Percentiles rank a stretch among this genome's conserved stretches.
Conservation (phyloP, 2,888 invertebrate genomes). For the Lysandra bellargus region DNA sequence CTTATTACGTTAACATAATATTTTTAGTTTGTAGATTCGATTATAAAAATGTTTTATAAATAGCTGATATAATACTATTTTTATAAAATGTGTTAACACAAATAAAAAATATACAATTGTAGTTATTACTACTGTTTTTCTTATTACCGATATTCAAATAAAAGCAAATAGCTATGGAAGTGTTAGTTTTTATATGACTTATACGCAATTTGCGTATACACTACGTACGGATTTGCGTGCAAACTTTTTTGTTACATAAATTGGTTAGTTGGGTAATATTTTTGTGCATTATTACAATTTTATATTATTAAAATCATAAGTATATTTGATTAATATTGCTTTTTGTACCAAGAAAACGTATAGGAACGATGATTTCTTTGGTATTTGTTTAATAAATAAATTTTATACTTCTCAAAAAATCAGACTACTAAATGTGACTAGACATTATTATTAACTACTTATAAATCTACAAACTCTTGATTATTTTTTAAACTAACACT, state of each 20-base stretch:
- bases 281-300: neutral
- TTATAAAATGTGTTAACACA: neutral
- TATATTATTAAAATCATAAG: too few species aligned
- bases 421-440: conserved; percentile 25
- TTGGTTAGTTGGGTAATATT: neutral
- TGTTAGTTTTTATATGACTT: conserved; percentile 32
- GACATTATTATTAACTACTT: conserved; percentile 14
- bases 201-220: neutral
- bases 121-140: neutral
- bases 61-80: neutral
- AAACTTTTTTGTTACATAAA: neutral
- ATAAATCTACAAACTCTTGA: neutral
- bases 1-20: conserved; percentile 19
- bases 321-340: neutral
- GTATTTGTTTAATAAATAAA: conserved; percentile 16
- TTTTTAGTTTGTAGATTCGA: neutral
- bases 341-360: neutral
- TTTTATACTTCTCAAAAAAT: neutral
- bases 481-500: neutral
- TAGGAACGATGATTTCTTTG: conserved; percentile 36
- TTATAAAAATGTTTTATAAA: neutral
- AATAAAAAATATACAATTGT: neutral
- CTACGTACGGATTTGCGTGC: neutral
- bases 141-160: neutral
- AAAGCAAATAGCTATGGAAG: conserved; percentile 36